These are phyloP conservation scores for Drosophila rufa DNA, from an alignment of 1,140 invertebrate species.

Conservation along the genomic window DNA sequence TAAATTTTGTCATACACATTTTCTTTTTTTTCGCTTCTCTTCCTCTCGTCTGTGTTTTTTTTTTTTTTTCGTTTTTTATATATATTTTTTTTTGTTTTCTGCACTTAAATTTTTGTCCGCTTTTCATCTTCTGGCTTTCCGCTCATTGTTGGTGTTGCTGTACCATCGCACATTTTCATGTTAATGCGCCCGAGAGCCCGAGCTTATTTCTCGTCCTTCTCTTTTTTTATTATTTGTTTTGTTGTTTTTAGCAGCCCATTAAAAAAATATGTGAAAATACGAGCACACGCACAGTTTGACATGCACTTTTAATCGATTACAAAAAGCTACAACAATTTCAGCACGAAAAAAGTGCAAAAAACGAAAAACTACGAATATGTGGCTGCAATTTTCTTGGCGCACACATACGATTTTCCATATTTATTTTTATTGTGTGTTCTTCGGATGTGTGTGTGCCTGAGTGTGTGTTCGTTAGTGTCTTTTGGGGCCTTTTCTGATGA, in stretches of 20 bases:
- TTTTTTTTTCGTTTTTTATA: conserved; percentile 2
- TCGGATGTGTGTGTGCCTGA: conserved; percentile 14
- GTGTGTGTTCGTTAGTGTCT: conserved; percentile 50
- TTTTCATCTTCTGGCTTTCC: conserved; percentile 53
- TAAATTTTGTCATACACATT: conserved; percentile 75
- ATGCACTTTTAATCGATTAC: conserved; percentile 81
- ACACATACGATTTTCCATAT: conserved; percentile 74
- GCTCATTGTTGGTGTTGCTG: conserved; percentile 35
- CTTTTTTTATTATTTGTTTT: conserved; percentile 61
- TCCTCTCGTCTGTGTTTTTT: conserved; percentile 14
- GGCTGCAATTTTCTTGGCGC: conserved; percentile 69
- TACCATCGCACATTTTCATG: conserved; percentile 68
- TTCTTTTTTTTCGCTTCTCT: conserved; percentile 63
- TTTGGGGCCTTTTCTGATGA: conserved; percentile 58
- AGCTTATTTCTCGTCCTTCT: conserved; percentile 56
- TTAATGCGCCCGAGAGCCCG: conserved; percentile 59
- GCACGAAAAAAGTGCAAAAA: conserved; percentile 29
- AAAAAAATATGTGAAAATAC: conserved; percentile 74
- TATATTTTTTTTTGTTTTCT: conserved; percentile 37
- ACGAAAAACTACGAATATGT: conserved; percentile 23
- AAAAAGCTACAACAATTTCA: conserved; percentile 35
- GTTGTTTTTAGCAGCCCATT: conserved; percentile 79
- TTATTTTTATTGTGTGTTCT: conserved; percentile 53
- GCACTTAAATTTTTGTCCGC: conserved; percentile 51
- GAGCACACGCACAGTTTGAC: conserved; percentile 78